Conservation (phyloP, 2,888 invertebrate genomes). For the Bursaphelenchus okinawaensis region DNA sequence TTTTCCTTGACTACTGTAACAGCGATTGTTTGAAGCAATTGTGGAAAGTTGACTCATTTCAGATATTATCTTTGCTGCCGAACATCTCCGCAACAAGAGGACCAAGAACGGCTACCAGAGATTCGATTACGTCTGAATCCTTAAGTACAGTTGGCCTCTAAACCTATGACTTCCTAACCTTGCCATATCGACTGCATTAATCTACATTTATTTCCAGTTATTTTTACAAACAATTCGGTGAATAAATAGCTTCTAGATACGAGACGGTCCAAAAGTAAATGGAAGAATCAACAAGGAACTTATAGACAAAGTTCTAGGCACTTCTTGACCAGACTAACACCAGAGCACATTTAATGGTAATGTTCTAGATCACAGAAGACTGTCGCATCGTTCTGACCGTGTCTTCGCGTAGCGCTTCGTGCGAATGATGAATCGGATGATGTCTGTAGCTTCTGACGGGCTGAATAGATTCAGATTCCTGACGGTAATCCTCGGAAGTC, state of each 20-base stretch:
- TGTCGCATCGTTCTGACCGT: slow-evolving; percentile 31
- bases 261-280: too few species aligned
- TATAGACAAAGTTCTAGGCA: too few species aligned
- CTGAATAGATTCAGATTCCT: slow-evolving; percentile 3
- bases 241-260: neutral
- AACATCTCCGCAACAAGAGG: slow-evolving; percentile 26
- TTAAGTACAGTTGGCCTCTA: too few species aligned
- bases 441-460: slow-evolving; percentile 3
- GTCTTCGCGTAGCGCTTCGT: slow-evolving; percentile 25
- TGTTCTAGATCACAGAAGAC: slow-evolving; percentile 28
- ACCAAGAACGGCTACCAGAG: slow-evolving; percentile 25
- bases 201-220: slow-evolving; percentile 5
- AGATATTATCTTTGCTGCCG: slow-evolving; percentile 28
- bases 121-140: too few species aligned
- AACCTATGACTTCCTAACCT: too few species aligned
- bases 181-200: too few species aligned
- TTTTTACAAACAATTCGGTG: slow-evolving; percentile 1
- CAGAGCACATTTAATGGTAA: neutral
- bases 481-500: slow-evolving; percentile 8
- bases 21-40: neutral
- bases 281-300: too few species aligned
- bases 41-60: neutral
- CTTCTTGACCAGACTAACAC: too few species aligned
- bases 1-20: neutral
- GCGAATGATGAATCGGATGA: neutral